Evolutionary conservation across 2,113 vertebrate species (phyloP), one percentile per base, ranked within the genome.

Genomic region (Nannospalax galili): DNA sequence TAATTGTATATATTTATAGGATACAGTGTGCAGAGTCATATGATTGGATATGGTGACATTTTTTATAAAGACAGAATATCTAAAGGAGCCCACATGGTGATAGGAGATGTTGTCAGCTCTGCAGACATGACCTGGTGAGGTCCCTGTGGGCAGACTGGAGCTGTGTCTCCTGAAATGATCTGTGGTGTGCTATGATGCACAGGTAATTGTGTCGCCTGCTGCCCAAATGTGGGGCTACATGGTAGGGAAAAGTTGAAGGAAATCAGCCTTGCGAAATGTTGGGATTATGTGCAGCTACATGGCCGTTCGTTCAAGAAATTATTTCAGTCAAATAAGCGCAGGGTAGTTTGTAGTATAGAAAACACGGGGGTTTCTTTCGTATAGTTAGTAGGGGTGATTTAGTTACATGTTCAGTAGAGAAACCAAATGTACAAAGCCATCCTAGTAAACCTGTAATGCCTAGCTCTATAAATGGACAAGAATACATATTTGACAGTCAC

Each of bases 71-170:
- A 87, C 3, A 48, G 35, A 3, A 37, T 17, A 37, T 45, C 42
- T 70, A 22, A 37, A 7, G 16, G 92, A 75, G 1, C 26, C 35
- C 24, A 4, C 1, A 69, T 73, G 4, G 10, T 15, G 2, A 7
- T 6, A 15, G 8, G 17, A 0, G 3, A 2, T 3, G 30, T 1
- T 1, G 9, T 88, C 79, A 56, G 15, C 32, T 22, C 81, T 42
- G 64, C 16, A 69, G 56, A 32, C 26, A 35, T 19, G 62, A 64
- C 80, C 72, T 35, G 19, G 26, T 42, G 73, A 89, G 9, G 45
- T 28, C 45, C 42, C 52, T 3, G 5, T 1, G 16, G 17, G 73
- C 64, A 17, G 24, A 74, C 70, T 56, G 62, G 14, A 70, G 32
- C 5, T 24, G n/a, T 35, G 12, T 67, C 5, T 48, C 60, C 32